Conservation (phyloP, 2,113 vertebrate genomes). For the Engraulis encrasicolus region DNA sequence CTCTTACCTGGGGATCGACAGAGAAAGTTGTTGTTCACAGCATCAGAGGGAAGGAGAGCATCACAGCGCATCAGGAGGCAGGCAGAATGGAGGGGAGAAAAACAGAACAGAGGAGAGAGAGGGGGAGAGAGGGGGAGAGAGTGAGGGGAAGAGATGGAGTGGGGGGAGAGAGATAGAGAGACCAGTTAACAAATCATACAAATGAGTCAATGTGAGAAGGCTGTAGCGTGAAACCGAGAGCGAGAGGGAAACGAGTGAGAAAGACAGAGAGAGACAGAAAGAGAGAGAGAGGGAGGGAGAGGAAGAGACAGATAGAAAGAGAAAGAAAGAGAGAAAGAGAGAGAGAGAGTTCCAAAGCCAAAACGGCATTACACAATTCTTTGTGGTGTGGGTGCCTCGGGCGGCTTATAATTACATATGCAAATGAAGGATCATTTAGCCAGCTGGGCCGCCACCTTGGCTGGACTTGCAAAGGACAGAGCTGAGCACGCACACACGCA, state of each 20-base stretch:
- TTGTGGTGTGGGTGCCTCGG: conserved; percentile 21
- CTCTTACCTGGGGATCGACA: conserved; percentile 51
- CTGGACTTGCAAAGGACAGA: conserved; percentile 32
- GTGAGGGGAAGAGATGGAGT: neutral
- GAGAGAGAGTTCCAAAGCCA: conserved; percentile 13
- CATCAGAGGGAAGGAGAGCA: neutral
- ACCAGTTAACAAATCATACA: conserved; percentile 45
- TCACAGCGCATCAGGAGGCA: neutral
- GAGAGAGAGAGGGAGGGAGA: too few relatives aligned
- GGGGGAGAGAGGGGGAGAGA: neutral
- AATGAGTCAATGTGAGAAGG: conserved; percentile 32
- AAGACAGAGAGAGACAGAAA: too few relatives aligned
- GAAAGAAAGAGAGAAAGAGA: conserved; percentile 22
- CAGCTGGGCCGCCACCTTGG: conserved; percentile 36
- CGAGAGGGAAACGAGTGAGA: too few relatives aligned
- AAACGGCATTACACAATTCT: conserved; percentile 30
- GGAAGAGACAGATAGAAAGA: neutral
- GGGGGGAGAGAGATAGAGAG: neutral
- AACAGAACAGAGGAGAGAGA: conserved; percentile 29
- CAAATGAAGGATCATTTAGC: conserved; percentile 41
- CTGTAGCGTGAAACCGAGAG: too few relatives aligned
- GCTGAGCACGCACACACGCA: neutral
- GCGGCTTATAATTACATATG: conserved; percentile 41
- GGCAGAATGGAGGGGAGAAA: conserved; percentile 6
- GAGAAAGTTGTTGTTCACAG: conserved; percentile 19